These are phyloP conservation scores for Scopus umbretta DNA, from an alignment of 2,113 vertebrate species.

Conservation along the genomic window DNA sequence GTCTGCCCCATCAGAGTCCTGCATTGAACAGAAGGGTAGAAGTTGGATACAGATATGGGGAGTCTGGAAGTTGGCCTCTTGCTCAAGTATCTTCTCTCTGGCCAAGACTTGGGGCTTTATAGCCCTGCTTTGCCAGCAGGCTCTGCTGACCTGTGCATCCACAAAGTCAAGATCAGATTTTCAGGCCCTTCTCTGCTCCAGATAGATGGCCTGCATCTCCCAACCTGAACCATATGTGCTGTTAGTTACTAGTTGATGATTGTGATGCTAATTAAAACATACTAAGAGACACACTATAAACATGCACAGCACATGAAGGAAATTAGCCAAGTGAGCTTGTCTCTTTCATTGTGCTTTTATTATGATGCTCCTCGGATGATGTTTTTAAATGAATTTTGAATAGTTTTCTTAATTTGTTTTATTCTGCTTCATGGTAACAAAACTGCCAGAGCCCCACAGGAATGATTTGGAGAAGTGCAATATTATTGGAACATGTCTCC, in stretches of 20 bases:
- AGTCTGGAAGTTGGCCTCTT: background rate
- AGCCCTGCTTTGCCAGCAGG: background rate
- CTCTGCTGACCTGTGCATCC: background rate
- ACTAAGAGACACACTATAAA: constrained; percentile 62
- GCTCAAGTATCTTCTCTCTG: background rate
- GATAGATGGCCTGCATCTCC: background rate
- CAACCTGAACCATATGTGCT: background rate
- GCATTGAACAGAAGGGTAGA: background rate
- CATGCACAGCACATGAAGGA: constrained; percentile 60
- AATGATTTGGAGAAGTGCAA: constrained; percentile 70
- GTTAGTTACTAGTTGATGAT: constrained; percentile 41
- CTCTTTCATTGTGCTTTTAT: constrained; percentile 80
- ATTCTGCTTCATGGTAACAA: constrained; percentile 66
- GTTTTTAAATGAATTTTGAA: constrained; percentile 83
- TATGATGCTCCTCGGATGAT: constrained; percentile 77
- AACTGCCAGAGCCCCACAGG: constrained; percentile 66
- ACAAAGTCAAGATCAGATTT: background rate
- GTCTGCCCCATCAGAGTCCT: background rate
- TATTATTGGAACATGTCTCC: constrained; percentile 73
- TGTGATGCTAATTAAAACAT: constrained; percentile 65
- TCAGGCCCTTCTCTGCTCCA: background rate
- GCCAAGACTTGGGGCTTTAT: background rate
- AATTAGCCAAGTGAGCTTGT: constrained; percentile 73
- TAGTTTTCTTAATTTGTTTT: constrained; percentile 80
- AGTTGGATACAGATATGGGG: background rate